Evolutionary conservation across 1,140 invertebrate genomes (phyloP), one percentile per base, ranked within the genome.

Genomic region (Mactra quadrangularis): DNA sequence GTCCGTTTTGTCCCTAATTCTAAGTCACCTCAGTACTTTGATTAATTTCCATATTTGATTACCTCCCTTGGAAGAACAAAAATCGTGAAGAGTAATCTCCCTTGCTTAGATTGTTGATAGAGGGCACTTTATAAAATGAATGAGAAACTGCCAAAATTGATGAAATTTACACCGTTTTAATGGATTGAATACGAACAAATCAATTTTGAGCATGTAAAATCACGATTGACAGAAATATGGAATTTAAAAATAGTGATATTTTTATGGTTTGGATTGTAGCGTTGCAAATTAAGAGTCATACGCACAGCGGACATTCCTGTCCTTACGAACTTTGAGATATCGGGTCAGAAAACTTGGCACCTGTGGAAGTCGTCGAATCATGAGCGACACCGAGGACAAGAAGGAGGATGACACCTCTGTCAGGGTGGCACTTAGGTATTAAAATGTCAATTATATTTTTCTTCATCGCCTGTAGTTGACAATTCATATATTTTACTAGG

Each of bases 391-490:
- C 45, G 82, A 81, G 25, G 88, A 88, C 57, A 70, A 62, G 35
- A 86, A 85, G 57, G 86, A 88, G 52, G 87, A 90, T 83, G 85
- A 90, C 50, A 85, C 84, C 29, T 89, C 86, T 77, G 89, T 90
- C 17, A 75, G 88, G 45, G 89, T 90, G 22, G 89, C 89, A 33
- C 77, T 90, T 33, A 90, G 89, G 89, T 90, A 86, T 74, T 33
- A 53, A 68, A 22, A 17, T 22, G 15, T 19, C 27, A 29, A 29
- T 22, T 70, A 15, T 27, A 31, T 25, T 79, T 68, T 68, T 68
- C n/a, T 55, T 45, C 17, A 41, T 79, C 7, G 13, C 9, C n/a
- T 45, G 9, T 31, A 35, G 1, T 41, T 11, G 31, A 35, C 11
- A 29, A 25, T 15, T 33, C 7, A 25, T 27, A 3, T 27, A 57